Evolutionary conservation across 2,797 vertebrate genomes (phyloP), one percentile per base, ranked within the genome.

Genomic region (Psittacula echo): DNA sequence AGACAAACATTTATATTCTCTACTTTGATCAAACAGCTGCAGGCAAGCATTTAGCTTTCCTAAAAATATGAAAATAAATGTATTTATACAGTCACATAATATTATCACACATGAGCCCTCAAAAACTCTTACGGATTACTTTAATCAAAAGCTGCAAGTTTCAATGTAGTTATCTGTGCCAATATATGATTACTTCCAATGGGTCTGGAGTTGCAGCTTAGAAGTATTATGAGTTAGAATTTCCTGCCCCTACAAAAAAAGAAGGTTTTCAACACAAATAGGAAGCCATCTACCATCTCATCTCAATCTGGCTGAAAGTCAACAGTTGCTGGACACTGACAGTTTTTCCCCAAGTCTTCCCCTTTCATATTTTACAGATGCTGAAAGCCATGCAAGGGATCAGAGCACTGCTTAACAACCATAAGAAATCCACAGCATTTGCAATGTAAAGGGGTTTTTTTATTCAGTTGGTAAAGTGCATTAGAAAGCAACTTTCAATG

Each of bases 361-460:
- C 16, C 9, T 30, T 83, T 32, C 9, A 3, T 7, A 24, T 41
- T 65, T 87, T 85, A 70, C 22, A 23, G 34, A 65, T 3, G 3
- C 47, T 75, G 23, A 80, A 94, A 85, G 23, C 26, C 34, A 47
- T 5, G 5, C 17, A 85, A 37, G 44, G 39, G 26, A n/a, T 45
- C 23, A 81, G 48, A 91, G 27, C 12, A 79, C 10, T 34, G 15
- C 17, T 42, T 19, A 93, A 67, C 22, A 29, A 64, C 16, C 4
- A 0, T 11, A 72, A 29, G 2, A 83, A 44, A 91, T 10, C 4
- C 61, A 39, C 8, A 47, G n/a, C 7, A 50, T 41, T 58, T 67
- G 11, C 42, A 77, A 3, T 4, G 5, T 42, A 23, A 41, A 42
- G 10, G 2, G 27, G 0, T 1, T 12, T 47, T 64, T 50, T 83